Evolutionary conservation across 2,797 vertebrate species (phyloP), one percentile per base, ranked within the genome.

Genomic region (Cryptoblepharus egeriae): DNA sequence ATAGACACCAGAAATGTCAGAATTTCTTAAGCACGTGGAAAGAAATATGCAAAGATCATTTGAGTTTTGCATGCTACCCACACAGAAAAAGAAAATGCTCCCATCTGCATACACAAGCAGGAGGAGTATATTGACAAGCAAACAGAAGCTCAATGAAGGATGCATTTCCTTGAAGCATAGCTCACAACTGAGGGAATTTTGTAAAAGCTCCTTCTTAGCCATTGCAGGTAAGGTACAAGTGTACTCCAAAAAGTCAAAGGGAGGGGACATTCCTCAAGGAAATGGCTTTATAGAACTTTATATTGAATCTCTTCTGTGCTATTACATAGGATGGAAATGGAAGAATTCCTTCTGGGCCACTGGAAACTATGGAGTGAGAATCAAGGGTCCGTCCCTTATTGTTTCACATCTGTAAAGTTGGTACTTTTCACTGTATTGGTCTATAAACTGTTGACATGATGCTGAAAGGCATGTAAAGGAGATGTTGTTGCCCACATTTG

Each of bases 1-100:
- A 32, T 67, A 58, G 80, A 60, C 8, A 45, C 52, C 45, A 58
- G 72, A 81, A 58, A 81, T 67, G 52, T 81, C 61, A 82, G 80
- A 82, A n/a, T 49, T 20, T 69, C 72, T 82, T 24, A 69, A 65
- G 15, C 26, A 75, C 37, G 30, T 20, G n/a, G 13, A 60, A 32
- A 64, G 63, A 32, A 81, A 75, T 75, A 74, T 60, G 67, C 72
- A 81, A 75, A 75, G 52, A 20, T 30, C 55, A 26, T 68, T n/a
- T 74, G 18, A 55, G 18, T 45, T 80, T 74, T 39, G 55, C 71
- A 18, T 81, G 39, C 28, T 49, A 72, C 71, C 49, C 65, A 63
- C 49, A 75, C 7, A 16, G 5, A 16, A 13, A 26, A 4, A 58
- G n/a, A n/a, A 18, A 22, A 64, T 5, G 22, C 35, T 65, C 37